These are phyloP conservation scores for Heliocidaris tuberculata DNA, from an alignment of 35 echinoderm and acorn worm genomes.

Conservation along the genomic window DNA sequence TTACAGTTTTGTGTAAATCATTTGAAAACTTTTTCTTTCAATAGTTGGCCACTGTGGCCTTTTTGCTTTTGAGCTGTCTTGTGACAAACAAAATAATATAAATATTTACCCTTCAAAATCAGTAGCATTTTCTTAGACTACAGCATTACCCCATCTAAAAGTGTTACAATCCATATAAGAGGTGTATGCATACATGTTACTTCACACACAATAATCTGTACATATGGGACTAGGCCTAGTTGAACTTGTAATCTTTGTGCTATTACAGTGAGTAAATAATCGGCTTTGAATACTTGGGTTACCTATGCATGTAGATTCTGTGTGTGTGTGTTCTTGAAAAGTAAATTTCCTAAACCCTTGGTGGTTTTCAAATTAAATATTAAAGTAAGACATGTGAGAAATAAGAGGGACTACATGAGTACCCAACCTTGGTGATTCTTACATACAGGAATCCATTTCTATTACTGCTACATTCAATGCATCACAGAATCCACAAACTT, in stretches of 20 bases:
- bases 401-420: background rate
- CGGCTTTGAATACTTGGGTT: background rate
- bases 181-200: background rate
- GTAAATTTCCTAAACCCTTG: background rate
- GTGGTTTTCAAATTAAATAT: no score
- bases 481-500: background rate
- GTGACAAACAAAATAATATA: background rate
- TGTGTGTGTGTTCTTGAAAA: no score
- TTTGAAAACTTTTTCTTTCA: no score
- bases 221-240: background rate
- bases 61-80: background rate
- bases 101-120: background rate
- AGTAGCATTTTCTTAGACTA: background rate
- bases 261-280: background rate
- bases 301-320: background rate
- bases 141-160: background rate
- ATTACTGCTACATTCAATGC: background rate
- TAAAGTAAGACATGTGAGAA: background rate
- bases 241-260: background rate
- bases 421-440: background rate
- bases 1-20: no score
- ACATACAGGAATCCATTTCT: background rate
- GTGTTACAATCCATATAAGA: background rate
- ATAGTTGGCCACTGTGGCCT: no score
- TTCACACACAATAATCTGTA: constrained; percentile 3